Base-by-base conservation (phyloP, 2,797 vertebrate species). In the Carduelis carduelis region DNA sequence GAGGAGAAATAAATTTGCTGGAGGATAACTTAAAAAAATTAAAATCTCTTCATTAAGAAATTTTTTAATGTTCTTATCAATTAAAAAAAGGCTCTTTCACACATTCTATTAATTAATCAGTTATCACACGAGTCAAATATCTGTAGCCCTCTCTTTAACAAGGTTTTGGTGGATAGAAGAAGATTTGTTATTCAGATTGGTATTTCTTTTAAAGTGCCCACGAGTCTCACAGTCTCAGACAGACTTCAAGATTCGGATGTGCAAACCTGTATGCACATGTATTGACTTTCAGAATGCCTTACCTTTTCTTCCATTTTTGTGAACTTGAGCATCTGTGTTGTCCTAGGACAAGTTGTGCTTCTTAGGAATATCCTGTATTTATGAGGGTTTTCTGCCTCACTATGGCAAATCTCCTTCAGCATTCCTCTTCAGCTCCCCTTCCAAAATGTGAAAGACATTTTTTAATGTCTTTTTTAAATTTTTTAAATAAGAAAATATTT, bases 401-500 rank as follows among this genome's bases (percentile, higher is more conserved):
- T 68, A 8, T 32, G 30, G 56, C 75, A 83, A 91, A 74, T 21
- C 12, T 68, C 47, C 30, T 83, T 91, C 68, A 78, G 46, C 49
- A 30, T 84, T 90, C 71, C 76, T 61, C 41, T 89, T 87, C 72
- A 71, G 18, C 55, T 93, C 46, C 21, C n/a, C 57, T 49, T 93
- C 37, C 49, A 32, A 61, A 95, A 34, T 37, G 60, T 8, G 9
- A 84, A 90, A 82, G 56, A 63, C 37, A 37, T 37, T 37, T 37
- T 37, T 37, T 37, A 37, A 37, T 37, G 37, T 37, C 37, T 37
- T 37, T 37, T 37, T 37, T 5, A 37, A 37, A 37, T 37, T 83
- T 93, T 90, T 95, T 11, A 19, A 84, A n/a, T 49, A 75, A 88
- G 76, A 87, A 96, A 96, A 95, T 88, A 91, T 70, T 96, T 63